Evolutionary conservation across 1,140 invertebrate species (phyloP).

Genomic region (Drosophila gunungcola): DNA sequence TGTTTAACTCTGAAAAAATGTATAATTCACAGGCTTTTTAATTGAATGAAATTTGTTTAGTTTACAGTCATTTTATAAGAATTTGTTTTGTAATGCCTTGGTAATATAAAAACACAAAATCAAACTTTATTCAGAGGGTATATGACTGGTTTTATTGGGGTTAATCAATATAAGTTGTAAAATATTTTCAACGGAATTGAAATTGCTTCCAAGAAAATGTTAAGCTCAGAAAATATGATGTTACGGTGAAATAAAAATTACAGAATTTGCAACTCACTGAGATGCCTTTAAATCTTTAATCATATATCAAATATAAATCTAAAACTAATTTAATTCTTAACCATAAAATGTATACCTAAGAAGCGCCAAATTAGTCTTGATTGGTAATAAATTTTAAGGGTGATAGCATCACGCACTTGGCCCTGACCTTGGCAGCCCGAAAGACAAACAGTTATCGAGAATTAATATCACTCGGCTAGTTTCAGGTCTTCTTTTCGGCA

Average conservation of each 20-base stretch:
- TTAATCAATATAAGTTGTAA: no score
- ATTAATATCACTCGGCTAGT: conserved; percentile 44
- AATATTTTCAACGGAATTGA: no score
- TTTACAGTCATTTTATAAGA: neutral
- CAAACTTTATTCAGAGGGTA: neutral
- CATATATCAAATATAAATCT: neutral
- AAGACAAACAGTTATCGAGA: conserved; percentile 41
- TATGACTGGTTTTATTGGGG: no score
- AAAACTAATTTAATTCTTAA: neutral
- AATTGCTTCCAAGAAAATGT: no score
- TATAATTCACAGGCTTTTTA: no score
- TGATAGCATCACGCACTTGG: conserved; percentile 26
- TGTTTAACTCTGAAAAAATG: neutral
- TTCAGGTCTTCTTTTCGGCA: conserved; percentile 53
- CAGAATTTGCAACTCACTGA: conserved; percentile 1
- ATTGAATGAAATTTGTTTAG: no score
- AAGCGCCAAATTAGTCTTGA: conserved; percentile 8
- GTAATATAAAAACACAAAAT: neutral
- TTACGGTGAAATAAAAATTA: no score
- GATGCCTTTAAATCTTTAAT: neutral
- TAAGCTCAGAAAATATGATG: no score
- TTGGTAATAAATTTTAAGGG: conserved; percentile 27
- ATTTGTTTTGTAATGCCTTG: neutral
- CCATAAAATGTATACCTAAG: conserved; percentile 3
- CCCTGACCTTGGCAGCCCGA: conserved; percentile 25